Evolutionary conservation across 1,140 invertebrate species (phyloP).

Genomic region (Fopius arisanus): DNA sequence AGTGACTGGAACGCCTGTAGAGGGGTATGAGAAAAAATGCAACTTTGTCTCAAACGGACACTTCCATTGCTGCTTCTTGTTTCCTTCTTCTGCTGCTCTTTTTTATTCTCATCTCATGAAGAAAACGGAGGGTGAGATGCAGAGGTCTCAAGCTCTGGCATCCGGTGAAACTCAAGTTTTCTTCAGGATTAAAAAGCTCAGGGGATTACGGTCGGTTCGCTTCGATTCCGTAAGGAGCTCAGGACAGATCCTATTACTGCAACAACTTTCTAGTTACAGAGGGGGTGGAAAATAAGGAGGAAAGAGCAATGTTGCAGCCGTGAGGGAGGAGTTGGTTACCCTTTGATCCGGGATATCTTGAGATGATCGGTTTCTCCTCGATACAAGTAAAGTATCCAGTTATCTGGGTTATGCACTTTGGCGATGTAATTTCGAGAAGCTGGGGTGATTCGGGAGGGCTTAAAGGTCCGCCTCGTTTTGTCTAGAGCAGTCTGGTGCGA

Average conservation of each 20-base stretch:
- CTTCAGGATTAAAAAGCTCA: conserved; percentile 40
- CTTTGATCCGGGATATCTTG: not conserved
- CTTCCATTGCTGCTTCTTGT: not conserved
- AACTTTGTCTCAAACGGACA: conserved; percentile 1
- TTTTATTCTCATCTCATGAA: conserved; percentile 7
- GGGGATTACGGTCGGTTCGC: conserved; percentile 39
- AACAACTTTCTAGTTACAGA: conserved; percentile 36
- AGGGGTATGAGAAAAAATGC: not conserved
- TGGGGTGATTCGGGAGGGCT: too few species aligned
- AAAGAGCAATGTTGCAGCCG: not conserved
- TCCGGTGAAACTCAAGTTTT: conserved; percentile 36
- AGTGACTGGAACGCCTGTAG: not conserved
- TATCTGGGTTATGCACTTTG: not conserved
- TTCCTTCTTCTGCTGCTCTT: not conserved
- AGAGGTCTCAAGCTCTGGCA: conserved; percentile 19
- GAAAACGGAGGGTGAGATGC: not conserved
- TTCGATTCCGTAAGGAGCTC: conserved; percentile 44
- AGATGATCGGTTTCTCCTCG: not conserved
- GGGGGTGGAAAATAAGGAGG: not conserved
- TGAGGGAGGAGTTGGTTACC: not conserved
- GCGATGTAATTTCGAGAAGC: too few species aligned
- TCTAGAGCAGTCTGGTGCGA: not conserved
- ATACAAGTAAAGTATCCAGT: not conserved
- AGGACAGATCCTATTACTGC: conserved; percentile 44
- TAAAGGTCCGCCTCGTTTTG: not conserved